phyloP scores from a whole-genome alignment of 2,113 vertebrate genomes.

The Podarcis muralis region DNA sequence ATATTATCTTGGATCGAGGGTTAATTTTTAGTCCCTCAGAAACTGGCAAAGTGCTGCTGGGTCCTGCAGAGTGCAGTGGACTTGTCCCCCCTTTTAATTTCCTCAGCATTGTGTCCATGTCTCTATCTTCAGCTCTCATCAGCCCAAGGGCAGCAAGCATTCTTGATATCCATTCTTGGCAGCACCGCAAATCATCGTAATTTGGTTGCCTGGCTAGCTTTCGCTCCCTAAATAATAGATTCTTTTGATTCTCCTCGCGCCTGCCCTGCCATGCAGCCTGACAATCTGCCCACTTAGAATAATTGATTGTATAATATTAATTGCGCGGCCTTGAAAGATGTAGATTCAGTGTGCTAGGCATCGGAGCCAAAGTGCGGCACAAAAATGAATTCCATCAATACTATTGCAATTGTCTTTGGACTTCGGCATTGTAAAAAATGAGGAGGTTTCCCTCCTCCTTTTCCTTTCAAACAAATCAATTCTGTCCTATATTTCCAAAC shows the following conservation, averaged over 20 bases:
- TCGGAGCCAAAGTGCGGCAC: background rate
- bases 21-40: background rate
- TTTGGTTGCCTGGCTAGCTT: background rate
- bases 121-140: background rate
- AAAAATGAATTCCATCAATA: background rate
- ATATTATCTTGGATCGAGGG: background rate
- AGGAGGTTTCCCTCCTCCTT: fast-evolving
- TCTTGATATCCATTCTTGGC: background rate
- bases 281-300: background rate
- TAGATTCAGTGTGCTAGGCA: background rate
- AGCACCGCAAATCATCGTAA: background rate
- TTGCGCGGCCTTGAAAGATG: background rate
- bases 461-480: background rate
- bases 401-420: background rate
- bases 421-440: background rate
- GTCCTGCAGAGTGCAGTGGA: background rate
- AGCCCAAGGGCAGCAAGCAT: background rate
- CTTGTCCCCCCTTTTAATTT: background rate
- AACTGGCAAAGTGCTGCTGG: background rate
- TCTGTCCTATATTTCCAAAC: background rate
- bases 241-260: background rate
- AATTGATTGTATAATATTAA: background rate
- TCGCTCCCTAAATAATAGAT: background rate
- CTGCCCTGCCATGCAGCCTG: background rate
- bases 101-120: background rate